Evolutionary conservation across 2,113 vertebrate species (phyloP), one percentile per base, ranked within the genome.

Genomic region (Galbula dea): DNA sequence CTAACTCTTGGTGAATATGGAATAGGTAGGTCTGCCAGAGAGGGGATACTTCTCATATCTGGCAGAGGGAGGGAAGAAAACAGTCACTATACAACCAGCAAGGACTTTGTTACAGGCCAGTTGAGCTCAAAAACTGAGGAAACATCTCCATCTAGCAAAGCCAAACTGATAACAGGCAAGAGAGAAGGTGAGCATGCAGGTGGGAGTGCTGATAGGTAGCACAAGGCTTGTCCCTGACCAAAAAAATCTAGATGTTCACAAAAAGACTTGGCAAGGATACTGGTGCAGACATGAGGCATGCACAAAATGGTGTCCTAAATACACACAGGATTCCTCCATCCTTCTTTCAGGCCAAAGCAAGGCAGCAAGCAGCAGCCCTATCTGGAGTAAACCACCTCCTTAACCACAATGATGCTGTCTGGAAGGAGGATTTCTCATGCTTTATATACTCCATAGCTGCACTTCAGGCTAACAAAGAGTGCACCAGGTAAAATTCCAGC

Each of bases 111-210:
- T 73, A 39, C 0, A 67, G 54, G 34, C 34, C 54, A 87, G 41
- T 65, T 89, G 72, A 89, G 67, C 82, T 92, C 21, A 62, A 82
- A 94, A 94, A 19, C 26, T 12, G 39, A 93, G 79, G 59, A 61
- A 94, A 77, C 32, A 29, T 77, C 83, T 94, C 82, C 82, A 80
- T 85, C 21, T 87, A 80, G 49, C 51, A 92, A 89, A 89, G 39
- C 22, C 63, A 71, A 11, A 39, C 48, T 49, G 61, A 18, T 27
- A 88, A 77, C 72, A 89, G 39, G 43, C 46, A 73, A 65, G 16
- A 85, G 74, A 59, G 59, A 85, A 92, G 89, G 91, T 90, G 74
- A 95, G n/a, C 15, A 13, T 23, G 67, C 16, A 89, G 78, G 84
- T 92, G 71, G 74, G 82, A 90, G 71, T 32, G 46, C 51, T 87